Evolutionary conservation across 1,140 invertebrate species (phyloP).

Genomic region (Rhopalosiphum maidis): DNA sequence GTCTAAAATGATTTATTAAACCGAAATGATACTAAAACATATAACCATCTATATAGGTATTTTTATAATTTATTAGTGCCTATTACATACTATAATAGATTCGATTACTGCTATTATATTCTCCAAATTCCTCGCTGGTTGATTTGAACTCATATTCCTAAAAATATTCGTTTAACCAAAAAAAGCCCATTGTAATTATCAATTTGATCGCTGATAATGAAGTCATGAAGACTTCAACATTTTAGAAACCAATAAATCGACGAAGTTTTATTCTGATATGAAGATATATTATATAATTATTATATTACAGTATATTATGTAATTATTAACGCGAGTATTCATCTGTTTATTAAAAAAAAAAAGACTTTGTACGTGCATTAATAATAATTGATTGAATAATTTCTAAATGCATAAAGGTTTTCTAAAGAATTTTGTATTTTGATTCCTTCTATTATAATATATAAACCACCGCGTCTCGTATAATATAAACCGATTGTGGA

Average conservation of each 20-base stretch:
- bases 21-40: too few relatives aligned
- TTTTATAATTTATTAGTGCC: too few relatives aligned
- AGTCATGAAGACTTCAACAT: not conserved
- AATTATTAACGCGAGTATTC: too few relatives aligned
- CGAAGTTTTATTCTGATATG: not conserved
- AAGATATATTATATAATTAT: not conserved
- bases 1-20: too few relatives aligned
- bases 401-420: not conserved
- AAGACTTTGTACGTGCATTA: too few relatives aligned
- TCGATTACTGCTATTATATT: not conserved
- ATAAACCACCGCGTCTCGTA: not conserved
- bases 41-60: too few relatives aligned
- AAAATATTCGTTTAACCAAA: not conserved
- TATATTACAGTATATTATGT: too few relatives aligned
- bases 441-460: not conserved
- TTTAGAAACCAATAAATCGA: not conserved
- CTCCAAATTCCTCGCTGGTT: not conserved
- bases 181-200: not conserved
- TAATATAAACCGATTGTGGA: not conserved
- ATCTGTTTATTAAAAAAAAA: not conserved
- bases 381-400: not conserved
- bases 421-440: not conserved
- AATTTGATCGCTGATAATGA: not conserved
- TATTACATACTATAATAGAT: not conserved
- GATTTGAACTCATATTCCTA: not conserved